Evolutionary conservation across 2,888 invertebrate species (phyloP), one percentile per base, ranked within the genome.

Genomic region (Limenitis camilla): DNA sequence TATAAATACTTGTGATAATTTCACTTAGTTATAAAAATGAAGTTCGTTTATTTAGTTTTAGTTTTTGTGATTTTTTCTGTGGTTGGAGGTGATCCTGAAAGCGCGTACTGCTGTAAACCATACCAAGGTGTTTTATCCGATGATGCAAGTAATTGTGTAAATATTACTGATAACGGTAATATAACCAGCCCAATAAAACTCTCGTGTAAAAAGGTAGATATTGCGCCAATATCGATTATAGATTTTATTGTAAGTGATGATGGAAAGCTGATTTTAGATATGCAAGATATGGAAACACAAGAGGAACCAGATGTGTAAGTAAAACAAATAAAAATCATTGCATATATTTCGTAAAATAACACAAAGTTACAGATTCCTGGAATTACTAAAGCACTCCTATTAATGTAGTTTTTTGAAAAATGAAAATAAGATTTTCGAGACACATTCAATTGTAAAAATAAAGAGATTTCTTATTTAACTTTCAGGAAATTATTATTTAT

Each of bases 91-190:
- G 50, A 55, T 6, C 50, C 55, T 9, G 40, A 49, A 46, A 48
- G 40, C 19, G 28, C 45, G 4, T 52, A 40, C 31, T 63, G 63
- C 44, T 63, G 59, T 46, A 33, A 47, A 7, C 35, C 47, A 30
- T 35, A 42, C 39, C 45, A 59, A 10, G 44, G 53, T 10, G 29
- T 60, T 38, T 28, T 55, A 6, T 39, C 29, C 5, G 47, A 47
- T 1, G 38, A 28, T 28, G 47, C 46, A 4, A 43, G 46, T 30
- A 10, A 32, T 5, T 60, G 56, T 35, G 50, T 54, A 30, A 48
- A 59, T 38, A 28, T 32, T 3, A 28, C 30, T 9, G 50, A 45
- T 11, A 28, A 33, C 9, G 50, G 42, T 11, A 57, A 53, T 28
- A 42, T 43, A 5, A 52, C 11, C 33, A 46, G 45, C 10, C 41